A percentile compares a stretch with the other conserved stretches of the same genome.
Evolutionary conservation across 1,140 invertebrate species (phyloP).

Genomic region (Papilio glaucus): DNA sequence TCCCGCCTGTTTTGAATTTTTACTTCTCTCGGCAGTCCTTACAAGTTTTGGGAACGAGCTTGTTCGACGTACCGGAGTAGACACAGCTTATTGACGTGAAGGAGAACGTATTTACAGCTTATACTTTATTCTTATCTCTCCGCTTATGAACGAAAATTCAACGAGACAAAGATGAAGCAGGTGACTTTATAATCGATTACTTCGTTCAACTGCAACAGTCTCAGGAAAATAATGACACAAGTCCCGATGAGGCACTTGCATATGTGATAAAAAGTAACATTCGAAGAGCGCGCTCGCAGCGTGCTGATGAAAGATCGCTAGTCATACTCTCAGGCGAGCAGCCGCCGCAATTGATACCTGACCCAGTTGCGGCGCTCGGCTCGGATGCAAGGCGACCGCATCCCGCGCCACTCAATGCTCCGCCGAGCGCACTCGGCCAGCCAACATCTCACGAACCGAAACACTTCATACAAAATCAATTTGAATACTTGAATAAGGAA

Average conservation of each 20-base stretch:
- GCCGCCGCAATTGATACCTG: conserved; percentile 35
- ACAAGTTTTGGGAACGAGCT: no score
- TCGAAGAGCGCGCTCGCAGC: background rate
- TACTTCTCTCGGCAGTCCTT: no score
- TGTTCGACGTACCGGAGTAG: no score
- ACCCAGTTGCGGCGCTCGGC: conserved; percentile 29
- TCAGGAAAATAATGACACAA: background rate
- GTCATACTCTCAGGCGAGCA: background rate
- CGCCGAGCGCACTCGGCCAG: conserved; percentile 14
- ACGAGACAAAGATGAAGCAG: no score
- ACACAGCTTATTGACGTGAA: no score
- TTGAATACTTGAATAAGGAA: conserved; percentile 9
- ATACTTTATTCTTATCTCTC: no score
- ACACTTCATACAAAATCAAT: background rate
- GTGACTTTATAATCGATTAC: no score
- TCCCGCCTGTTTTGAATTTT: no score
- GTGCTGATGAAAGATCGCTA: conserved; percentile 16
- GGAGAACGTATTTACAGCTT: no score
- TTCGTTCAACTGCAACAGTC: no score
- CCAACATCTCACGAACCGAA: conserved; percentile 12
- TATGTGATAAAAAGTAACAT: background rate
- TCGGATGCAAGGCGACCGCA: background rate
- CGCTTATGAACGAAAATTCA: no score
- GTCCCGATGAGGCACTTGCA: background rate
- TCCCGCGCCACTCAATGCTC: background rate